Evolutionary conservation across 2,797 vertebrate genomes (phyloP).

Genomic region (Australoheros facetus): DNA sequence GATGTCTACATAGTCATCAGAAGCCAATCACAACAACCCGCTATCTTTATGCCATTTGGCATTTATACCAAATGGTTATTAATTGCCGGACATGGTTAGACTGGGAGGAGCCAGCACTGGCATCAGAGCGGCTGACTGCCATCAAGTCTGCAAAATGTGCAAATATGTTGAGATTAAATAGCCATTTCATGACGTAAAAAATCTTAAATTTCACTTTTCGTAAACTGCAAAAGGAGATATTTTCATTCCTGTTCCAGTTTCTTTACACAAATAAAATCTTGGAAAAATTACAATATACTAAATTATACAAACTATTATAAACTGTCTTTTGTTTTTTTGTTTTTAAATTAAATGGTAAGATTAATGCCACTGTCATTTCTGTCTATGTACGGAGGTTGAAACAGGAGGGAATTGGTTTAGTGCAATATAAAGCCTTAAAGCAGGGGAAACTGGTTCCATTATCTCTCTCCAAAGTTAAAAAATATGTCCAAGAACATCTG

Average conservation of each 20-base stretch:
- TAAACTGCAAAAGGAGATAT: background rate
- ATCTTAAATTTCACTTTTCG: background rate
- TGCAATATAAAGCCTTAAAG: background rate
- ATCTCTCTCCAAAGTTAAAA: background rate
- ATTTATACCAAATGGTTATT: constrained; percentile 93
- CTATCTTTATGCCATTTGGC: constrained; percentile 73
- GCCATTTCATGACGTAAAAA: background rate
- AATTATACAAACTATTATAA: background rate
- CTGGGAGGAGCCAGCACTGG: constrained; percentile 21
- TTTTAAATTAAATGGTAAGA: background rate
- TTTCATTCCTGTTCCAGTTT: background rate
- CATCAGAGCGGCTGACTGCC: constrained; percentile 15
- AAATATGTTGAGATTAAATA: background rate
- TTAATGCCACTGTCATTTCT: background rate
- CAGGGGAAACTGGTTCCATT: background rate
- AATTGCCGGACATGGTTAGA: constrained; percentile 83
- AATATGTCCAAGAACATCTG: too few species aligned
- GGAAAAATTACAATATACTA: background rate
- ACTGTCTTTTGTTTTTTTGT: background rate
- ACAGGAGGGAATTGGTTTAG: background rate
- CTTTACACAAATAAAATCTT: background rate
- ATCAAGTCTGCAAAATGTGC: background rate
- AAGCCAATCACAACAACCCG: background rate
- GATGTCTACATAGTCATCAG: constrained; percentile 3
- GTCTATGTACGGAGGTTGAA: background rate